phyloP scores from a whole-genome alignment of 2,888 invertebrate species.

The Tipula vernalis region DNA sequence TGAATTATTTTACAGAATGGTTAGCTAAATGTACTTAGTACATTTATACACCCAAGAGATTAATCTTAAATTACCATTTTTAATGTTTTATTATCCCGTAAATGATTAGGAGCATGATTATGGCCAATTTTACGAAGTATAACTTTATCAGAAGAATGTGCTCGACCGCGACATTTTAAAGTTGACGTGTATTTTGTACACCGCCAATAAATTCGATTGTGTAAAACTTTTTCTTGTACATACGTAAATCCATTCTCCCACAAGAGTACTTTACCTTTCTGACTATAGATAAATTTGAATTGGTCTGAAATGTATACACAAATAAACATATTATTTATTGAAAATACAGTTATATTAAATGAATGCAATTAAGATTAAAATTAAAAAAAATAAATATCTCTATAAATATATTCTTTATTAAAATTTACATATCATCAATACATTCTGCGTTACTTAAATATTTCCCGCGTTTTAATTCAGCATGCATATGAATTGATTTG shows the following conservation, averaged over 20 bases:
- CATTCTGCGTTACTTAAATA: slow-evolving; percentile 20
- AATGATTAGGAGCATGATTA: slow-evolving; percentile 23
- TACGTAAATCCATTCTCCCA: slow-evolving; percentile 27
- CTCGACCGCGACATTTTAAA: slow-evolving; percentile 28
- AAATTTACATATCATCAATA: slow-evolving; percentile 6
- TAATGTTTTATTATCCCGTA: slow-evolving; percentile 14
- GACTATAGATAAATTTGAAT: slow-evolving; percentile 22
- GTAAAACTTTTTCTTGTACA: slow-evolving; percentile 30
- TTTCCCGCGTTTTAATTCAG: slow-evolving; percentile 33
- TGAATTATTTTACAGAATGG: not conserved
- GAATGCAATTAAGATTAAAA: not conserved
- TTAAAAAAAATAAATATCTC: not conserved
- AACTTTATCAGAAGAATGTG: slow-evolving; percentile 26
- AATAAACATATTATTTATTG: not conserved
- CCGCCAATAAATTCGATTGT: slow-evolving; percentile 33
- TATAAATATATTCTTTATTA: not conserved
- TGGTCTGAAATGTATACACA: slow-evolving; percentile 5
- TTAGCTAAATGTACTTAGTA: not conserved
- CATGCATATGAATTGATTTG: slow-evolving; percentile 33
- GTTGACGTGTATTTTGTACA: slow-evolving; percentile 32
- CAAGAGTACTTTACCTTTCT: slow-evolving; percentile 30
- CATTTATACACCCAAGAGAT: not conserved
- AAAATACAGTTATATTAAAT: not conserved
- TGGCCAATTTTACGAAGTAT: slow-evolving; percentile 27
- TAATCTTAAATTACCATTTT: slow-evolving; percentile 12